phyloP scores from a whole-genome alignment of 2,797 vertebrate genomes.

The Anas georgica region DNA sequence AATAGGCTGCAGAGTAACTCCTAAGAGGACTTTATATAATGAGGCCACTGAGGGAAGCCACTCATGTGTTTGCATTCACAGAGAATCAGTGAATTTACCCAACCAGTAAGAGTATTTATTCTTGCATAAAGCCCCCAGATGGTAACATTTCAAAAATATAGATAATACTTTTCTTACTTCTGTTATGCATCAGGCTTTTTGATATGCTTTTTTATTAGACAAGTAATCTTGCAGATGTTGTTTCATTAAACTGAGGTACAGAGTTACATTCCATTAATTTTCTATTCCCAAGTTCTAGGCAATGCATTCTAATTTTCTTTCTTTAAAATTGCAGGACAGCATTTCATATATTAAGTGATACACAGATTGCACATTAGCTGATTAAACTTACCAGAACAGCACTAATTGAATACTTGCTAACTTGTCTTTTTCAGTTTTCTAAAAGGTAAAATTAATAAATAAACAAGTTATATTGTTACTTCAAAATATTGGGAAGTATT shows the following conservation, averaged over 20 bases:
- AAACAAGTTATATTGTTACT: not conserved
- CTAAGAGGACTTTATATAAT: not conserved
- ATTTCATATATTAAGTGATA: not conserved
- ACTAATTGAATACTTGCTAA: not conserved
- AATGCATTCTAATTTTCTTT: not conserved
- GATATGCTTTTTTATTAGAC: not conserved
- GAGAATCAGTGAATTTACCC: not conserved
- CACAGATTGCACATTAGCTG: not conserved
- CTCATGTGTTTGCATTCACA: not conserved
- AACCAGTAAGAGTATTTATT: not conserved
- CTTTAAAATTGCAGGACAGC: not conserved
- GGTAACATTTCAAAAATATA: not conserved
- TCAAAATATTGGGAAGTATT: not conserved
- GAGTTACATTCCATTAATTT: not conserved
- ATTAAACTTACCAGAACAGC: not conserved
- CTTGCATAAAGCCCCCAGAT: constrained; percentile 19
- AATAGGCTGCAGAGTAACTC: not conserved
- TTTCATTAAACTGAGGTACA: not conserved
- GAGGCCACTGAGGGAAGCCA: not conserved
- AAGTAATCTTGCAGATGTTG: not conserved
- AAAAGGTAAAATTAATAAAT: not conserved
- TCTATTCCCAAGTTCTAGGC: not conserved
- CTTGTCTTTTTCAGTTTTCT: not conserved
- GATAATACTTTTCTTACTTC: not conserved
- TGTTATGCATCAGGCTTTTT: not conserved